Evolutionary conservation across 1,140 invertebrate genomes (phyloP), one percentile per base, ranked within the genome.

Genomic region (Spodoptera litura): DNA sequence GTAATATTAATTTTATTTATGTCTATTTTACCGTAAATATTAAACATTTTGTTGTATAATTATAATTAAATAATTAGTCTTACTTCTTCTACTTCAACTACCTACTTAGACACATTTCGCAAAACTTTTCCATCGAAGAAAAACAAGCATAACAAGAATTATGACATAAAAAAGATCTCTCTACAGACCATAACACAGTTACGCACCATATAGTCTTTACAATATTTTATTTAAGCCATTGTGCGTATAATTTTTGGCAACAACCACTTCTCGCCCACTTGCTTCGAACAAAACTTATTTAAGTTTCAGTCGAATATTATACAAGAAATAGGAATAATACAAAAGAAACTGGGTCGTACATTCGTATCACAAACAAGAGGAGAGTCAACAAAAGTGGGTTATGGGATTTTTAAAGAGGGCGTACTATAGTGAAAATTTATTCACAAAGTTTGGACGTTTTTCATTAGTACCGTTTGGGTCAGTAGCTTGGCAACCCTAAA

Each of bases 401-500:
- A 61, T 74, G 44, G n/a, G 10, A 51, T 51, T 61, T 51, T 59
- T 51, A 74, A 74, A 38, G 55, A 27, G 44, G 11, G 20, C 49
- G 71, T n/a, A 49, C n/a, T 64, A 74, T 74, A 52, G 71, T 9
- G 38, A 51, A 58, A 74, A 74, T 74, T 61, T 74, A 74, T 74
- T 61, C 27, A 58, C 11, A 59, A 74, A 74, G 2, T 74, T 55
- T 58, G 11, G 56, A 61, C 20, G 55, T 61, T 59, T 59, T 74
- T 74, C 55, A 74, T 74, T 70, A 31, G 25, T 13, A n/a, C 62
- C 38, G 62, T 70, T 70, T 61, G 38, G 55, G 71, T 44, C 55
- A 38, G 31, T 61, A 25, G 44, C 55, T 74, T 74, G 71, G 71
- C 71, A 58, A 74, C 71, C 71, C 71, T 74, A 61, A 44, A 58